These are phyloP conservation scores for Sebastes taczanowskii DNA, from an alignment of 2,797 vertebrate species.

Conservation along the genomic window DNA sequence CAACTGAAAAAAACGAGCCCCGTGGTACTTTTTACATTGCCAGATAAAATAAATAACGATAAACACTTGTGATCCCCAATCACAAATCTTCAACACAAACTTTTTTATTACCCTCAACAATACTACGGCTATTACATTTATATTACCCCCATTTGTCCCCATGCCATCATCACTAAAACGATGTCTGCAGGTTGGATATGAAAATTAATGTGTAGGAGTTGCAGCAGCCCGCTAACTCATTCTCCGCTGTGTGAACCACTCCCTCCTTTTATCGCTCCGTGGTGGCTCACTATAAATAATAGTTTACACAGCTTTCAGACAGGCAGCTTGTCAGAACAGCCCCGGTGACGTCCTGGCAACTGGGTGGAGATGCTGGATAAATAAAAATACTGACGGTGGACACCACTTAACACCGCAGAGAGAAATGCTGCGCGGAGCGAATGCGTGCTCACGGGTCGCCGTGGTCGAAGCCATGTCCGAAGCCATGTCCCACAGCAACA, in stretches of 20 bases:
- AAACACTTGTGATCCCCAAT: too few species aligned
- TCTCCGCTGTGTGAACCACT: constrained; percentile 37
- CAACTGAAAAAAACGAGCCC: too few species aligned
- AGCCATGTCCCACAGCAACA: constrained; percentile 27
- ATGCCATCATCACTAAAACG: not conserved
- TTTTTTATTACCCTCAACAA: not conserved
- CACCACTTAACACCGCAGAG: constrained; percentile 51
- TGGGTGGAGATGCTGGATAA: constrained; percentile 19
- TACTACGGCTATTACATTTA: not conserved
- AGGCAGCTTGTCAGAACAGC: constrained; percentile 38
- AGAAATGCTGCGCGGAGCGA: constrained; percentile 31
- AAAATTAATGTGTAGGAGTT: constrained; percentile 19
- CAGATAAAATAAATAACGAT: not conserved
- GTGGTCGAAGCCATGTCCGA: constrained; percentile 1
- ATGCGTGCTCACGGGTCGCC: not conserved
- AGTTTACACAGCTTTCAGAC: constrained; percentile 47
- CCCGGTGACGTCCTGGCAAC: constrained; percentile 28
- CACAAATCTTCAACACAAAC: not conserved
- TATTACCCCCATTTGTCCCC: not conserved
- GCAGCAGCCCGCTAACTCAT: constrained; percentile 35
- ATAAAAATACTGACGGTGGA: constrained; percentile 26
- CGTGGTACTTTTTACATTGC: not conserved
- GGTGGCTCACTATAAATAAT: constrained; percentile 61
- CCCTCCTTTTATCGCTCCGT: constrained; percentile 26
- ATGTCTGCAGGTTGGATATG: not conserved